Percentiles rank a stretch among this genome's conserved stretches.
Conservation (phyloP, 2,797 vertebrate genomes). For the Characodon lateralis region DNA sequence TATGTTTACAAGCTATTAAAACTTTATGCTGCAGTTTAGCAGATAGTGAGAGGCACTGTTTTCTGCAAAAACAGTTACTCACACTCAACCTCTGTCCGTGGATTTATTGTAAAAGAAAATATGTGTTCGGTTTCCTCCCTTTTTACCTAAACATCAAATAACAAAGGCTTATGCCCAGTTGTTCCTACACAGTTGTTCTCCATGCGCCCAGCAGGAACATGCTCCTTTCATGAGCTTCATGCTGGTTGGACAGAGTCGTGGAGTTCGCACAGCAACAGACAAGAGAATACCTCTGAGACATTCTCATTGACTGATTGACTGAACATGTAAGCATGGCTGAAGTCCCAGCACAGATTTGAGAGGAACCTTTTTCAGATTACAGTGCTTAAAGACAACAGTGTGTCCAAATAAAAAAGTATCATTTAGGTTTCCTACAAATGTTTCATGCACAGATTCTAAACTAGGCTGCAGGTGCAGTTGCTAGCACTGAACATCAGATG, state of each 20-base stretch:
- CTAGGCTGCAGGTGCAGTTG: no score
- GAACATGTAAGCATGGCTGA: background rate
- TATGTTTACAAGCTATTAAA: background rate
- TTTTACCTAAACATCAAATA: background rate
- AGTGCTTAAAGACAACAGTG: no score
- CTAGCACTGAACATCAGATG: no score
- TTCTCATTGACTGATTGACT: background rate
- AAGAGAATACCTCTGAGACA: background rate
- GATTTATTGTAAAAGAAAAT: background rate
- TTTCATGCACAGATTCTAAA: no score
- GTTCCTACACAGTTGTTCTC: background rate
- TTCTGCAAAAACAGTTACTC: background rate
- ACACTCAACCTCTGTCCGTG: background rate
- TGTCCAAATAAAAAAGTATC: no score
- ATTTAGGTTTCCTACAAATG: no score
- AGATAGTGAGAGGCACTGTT: background rate
- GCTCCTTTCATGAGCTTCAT: background rate
- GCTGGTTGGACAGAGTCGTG: background rate
- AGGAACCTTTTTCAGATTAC: no score
- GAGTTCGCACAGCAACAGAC: background rate
- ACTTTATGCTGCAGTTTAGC: background rate
- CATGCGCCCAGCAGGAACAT: background rate
- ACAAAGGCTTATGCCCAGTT: background rate
- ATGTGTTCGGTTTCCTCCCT: background rate
- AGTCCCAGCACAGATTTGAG: no score